phyloP scores from a whole-genome alignment of 2,113 vertebrate species.

The Bambusicola thoracicus region DNA sequence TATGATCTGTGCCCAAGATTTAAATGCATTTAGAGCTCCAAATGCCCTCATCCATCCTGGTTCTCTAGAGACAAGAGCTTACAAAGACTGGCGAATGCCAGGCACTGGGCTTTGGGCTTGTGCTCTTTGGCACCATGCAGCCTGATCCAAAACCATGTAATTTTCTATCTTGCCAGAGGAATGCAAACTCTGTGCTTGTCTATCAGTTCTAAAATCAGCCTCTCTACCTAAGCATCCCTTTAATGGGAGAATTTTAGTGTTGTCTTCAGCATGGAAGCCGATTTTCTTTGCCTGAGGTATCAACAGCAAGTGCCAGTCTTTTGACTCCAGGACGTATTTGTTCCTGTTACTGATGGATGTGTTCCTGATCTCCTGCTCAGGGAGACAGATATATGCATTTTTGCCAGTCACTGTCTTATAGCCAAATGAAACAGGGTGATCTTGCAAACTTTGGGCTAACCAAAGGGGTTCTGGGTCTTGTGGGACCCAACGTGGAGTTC shows the following conservation, averaged over 20 bases:
- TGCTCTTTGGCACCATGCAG: background rate
- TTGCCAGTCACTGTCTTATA: background rate
- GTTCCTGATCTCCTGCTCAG: background rate
- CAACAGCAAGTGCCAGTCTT: background rate
- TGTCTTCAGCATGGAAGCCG: accelerated
- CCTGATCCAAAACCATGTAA: accelerated
- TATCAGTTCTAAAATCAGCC: background rate
- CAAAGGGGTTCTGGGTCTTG: background rate
- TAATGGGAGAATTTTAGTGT: background rate
- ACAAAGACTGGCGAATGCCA: background rate
- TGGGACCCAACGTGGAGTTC: background rate
- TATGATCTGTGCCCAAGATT: background rate
- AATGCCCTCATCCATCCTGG: background rate
- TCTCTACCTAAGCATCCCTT: background rate
- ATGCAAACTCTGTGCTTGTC: background rate
- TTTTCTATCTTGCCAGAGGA: background rate
- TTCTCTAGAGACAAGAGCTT: background rate
- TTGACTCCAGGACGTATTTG: background rate
- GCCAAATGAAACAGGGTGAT: background rate
- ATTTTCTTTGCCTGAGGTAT: background rate
- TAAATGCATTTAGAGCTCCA: background rate
- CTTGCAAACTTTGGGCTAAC: background rate
- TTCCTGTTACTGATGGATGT: background rate
- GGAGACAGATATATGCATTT: background rate
- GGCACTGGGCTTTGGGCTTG: background rate